Conservation (phyloP, 2,888 invertebrate species). For the Caenorhabditis sp. region DNA sequence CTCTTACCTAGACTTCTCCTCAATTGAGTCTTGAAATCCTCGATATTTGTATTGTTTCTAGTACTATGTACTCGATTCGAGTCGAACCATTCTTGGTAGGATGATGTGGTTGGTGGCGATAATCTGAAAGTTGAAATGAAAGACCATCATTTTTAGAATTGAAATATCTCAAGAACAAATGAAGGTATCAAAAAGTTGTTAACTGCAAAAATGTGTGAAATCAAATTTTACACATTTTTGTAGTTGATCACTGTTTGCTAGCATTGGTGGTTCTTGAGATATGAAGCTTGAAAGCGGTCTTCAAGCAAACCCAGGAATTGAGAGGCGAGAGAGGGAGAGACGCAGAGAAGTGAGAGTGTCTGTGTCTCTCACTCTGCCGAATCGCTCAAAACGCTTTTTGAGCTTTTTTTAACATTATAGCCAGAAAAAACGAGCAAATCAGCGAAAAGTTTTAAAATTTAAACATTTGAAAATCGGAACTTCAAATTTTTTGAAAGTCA, state of each 20-base stretch:
- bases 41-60: slow-evolving; percentile 50
- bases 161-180: slow-evolving; percentile 6
- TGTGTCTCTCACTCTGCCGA: background rate
- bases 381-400: background rate
- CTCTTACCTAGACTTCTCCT: slow-evolving; percentile 59
- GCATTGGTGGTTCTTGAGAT: background rate
- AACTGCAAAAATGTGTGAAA: background rate
- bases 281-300: background rate
- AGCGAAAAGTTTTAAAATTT: background rate
- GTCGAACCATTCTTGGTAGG: slow-evolving; percentile 58
- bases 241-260: slow-evolving; percentile 3
- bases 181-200: background rate
- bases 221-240: background rate
- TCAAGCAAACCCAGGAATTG: background rate
- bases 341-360: slow-evolving; percentile 1
- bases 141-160: background rate
- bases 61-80: slow-evolving; percentile 65
- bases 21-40: slow-evolving; percentile 60
- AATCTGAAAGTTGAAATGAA: slow-evolving; percentile 31
- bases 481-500: background rate
- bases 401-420: background rate
- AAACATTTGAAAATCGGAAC: background rate
- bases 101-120: slow-evolving; percentile 48
- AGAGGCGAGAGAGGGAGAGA: background rate
- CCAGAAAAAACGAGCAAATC: background rate